Conservation (phyloP, 2,888 invertebrate genomes). For the Tillus elongatus region DNA sequence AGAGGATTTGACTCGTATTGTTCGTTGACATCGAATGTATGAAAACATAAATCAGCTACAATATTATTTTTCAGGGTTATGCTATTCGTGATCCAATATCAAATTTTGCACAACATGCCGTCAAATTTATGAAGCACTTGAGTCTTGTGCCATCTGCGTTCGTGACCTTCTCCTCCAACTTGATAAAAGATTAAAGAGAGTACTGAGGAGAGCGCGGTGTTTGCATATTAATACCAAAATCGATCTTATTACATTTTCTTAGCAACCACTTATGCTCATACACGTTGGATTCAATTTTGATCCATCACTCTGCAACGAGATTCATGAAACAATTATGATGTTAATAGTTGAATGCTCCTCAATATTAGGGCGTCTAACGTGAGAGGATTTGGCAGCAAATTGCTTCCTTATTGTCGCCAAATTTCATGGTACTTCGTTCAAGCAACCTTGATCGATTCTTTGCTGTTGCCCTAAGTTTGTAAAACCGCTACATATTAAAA, state of each 20-base stretch:
- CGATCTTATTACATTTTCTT: constrained; percentile 23
- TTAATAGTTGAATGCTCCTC: too few relatives aligned
- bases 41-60: constrained; percentile 13
- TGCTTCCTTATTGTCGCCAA: too few relatives aligned
- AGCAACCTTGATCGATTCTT: too few relatives aligned
- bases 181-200: constrained; percentile 26
- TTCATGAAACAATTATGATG: too few relatives aligned
- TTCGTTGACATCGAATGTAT: constrained; percentile 7
- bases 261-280: too few relatives aligned
- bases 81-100: constrained; percentile 30
- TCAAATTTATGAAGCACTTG: constrained; percentile 36
- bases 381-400: too few relatives aligned
- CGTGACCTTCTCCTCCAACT: constrained; percentile 21
- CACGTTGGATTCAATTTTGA: too few relatives aligned
- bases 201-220: constrained; percentile 17
- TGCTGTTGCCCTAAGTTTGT: too few relatives aligned
- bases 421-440: too few relatives aligned
- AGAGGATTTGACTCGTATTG: background rate
- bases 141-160: constrained; percentile 31
- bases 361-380: too few relatives aligned
- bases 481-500: too few relatives aligned
- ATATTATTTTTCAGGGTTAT: constrained; percentile 27
- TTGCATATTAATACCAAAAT: constrained; percentile 25
- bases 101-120: constrained; percentile 35
- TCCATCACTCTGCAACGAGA: too few relatives aligned